These are phyloP conservation scores for Phalacrocorax pelagicus DNA, from an alignment of 2,113 vertebrate species.

Conservation along the genomic window DNA sequence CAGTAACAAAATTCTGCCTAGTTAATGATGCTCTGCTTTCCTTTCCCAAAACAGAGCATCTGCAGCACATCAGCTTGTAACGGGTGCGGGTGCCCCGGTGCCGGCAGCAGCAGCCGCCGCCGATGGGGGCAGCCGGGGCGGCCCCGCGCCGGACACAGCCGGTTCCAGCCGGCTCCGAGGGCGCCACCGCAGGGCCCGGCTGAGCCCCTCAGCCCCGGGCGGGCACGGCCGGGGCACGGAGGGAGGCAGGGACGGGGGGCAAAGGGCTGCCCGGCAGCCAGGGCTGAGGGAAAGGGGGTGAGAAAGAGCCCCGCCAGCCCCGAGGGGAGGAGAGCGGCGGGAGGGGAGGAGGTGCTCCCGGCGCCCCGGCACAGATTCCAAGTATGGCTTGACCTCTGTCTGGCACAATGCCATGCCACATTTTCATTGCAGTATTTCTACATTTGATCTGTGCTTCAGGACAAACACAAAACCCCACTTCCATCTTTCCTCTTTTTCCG, in stretches of 20 bases:
- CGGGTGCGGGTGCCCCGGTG: neutral
- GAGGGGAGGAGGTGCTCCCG: neutral
- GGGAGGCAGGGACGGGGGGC: no score
- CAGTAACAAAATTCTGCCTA: neutral
- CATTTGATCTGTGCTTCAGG: neutral
- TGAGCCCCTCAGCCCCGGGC: no score
- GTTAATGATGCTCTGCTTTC: neutral
- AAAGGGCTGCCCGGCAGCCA: neutral
- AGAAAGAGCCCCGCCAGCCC: neutral
- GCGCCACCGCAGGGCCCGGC: no score
- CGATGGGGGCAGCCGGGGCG: neutral
- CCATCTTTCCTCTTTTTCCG: neutral
- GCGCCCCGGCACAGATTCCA: neutral
- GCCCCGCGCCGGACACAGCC: no score
- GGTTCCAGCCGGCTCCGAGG: no score
- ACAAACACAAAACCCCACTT: neutral
- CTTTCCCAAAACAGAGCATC: neutral
- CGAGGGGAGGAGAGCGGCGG: neutral
- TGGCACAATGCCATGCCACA: neutral
- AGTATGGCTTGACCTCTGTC: neutral
- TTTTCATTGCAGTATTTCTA: neutral
- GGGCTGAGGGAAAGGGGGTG: neutral
- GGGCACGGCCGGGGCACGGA: no score
- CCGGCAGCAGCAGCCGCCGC: no score
- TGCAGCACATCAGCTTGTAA: neutral